A percentile compares a stretch with the other conserved stretches of the same genome.
These are phyloP conservation scores for Augochlorella aurata DNA, from an alignment of 2,888 invertebrate genomes.

Conservation along the genomic window DNA sequence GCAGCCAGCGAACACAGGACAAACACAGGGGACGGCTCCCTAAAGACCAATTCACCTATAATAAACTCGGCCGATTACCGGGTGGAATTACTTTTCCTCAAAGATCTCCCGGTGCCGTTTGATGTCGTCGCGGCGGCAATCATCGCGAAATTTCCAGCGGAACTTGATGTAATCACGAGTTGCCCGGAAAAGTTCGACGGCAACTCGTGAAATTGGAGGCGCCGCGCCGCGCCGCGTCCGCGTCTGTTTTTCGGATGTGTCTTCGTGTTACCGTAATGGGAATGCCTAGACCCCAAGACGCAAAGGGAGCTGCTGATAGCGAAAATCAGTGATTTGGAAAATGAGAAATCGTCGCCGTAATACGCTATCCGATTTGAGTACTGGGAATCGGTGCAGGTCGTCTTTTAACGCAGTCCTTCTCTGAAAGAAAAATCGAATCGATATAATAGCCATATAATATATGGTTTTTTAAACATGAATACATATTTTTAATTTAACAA, in stretches of 20 bases:
- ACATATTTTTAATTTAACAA: too few relatives aligned
- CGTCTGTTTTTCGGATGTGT: background rate
- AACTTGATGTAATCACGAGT: conserved; percentile 24
- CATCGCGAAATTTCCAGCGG: conserved; percentile 42
- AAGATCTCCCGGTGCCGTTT: conserved; percentile 40
- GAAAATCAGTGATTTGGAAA: conserved; percentile 27
- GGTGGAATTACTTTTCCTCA: conserved; percentile 67
- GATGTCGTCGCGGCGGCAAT: conserved; percentile 47
- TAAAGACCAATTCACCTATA: conserved; percentile 61
- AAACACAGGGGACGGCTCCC: conserved; percentile 50
- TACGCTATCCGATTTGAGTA: background rate
- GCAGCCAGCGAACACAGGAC: conserved; percentile 26
- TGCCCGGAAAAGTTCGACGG: conserved; percentile 6
- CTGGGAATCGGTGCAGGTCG: too few relatives aligned
- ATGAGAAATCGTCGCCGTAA: conserved; percentile 7
- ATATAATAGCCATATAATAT: too few relatives aligned
- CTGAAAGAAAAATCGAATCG: too few relatives aligned
- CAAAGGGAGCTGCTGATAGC: conserved; percentile 7
- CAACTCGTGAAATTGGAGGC: conserved; percentile 9
- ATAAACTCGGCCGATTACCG: conserved; percentile 64
- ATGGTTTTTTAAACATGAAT: too few relatives aligned
- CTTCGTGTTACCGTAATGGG: conserved; percentile 15
- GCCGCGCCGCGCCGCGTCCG: background rate
- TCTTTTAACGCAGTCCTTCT: too few relatives aligned
- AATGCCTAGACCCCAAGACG: background rate